Evolutionary conservation across 2,797 vertebrate genomes (phyloP), one percentile per base, ranked within the genome.

Genomic region (Bufotes viridis): DNA sequence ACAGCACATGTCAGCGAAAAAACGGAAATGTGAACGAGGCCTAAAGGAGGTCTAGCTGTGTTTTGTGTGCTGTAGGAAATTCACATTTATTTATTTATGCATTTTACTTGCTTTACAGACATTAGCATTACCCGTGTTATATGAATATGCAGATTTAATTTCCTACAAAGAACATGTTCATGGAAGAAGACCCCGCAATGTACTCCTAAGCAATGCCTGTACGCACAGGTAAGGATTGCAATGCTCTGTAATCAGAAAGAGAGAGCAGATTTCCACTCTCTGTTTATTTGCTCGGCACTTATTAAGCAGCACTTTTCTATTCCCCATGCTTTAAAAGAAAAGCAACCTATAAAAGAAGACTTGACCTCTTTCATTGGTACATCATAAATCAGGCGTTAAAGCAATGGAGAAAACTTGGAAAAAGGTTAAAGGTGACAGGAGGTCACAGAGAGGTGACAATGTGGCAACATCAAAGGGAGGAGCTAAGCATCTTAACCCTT

Each of bases 341-440:
- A 95, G 94, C 93, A 96, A 95, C 94, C 94, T 93, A 87, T 96
- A 95, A 95, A 96, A 95, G 93, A 92, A 91, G 93, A 92, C 92
- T 94, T 95, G 94, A 96, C 94, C 94, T 89, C 93, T 87, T 96
- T 94, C 93, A 91, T 83, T 87, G 92, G 92, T 93, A 93, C 91
- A 20, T 94, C 94, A 95, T 96, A 96, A 96, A 96, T 96, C 96
- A 96, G 92, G 93, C 94, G 94, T 94, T 95, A 95, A 95, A 95
- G 94, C 92, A 91, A 86, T 94, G 94, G 94, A 93, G 92, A 95
- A 94, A 95, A 93, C 93, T 94, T 94, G 90, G 92, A 94, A 80
- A 92, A 92, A 93, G 95, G 95, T 95, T 94, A 95, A 93, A 95
- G 95, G 95, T 95, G 94, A 94, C 92, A 92, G 92, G 92, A 94